Base-by-base conservation (phyloP, 2,797 vertebrate species). In the Leuciscus waleckii region DNA sequence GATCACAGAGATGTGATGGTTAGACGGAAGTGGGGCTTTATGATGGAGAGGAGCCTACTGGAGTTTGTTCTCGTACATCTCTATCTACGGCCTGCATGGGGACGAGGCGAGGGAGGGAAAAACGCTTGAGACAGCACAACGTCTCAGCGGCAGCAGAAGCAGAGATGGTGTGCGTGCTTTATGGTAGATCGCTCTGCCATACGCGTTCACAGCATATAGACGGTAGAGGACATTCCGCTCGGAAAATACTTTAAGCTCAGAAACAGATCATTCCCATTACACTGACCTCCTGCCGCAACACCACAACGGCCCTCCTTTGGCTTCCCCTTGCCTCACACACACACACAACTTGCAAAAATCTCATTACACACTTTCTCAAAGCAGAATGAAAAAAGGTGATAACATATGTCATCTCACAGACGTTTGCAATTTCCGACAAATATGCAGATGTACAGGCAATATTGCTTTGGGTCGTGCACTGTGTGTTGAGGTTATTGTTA, bases 21-120 rank as follows among this genome's bases (percentile, higher is more conserved):
- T 75, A 81, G 63, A 85, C 68, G 89, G 88, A 91, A 87, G 86
- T 75, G 81, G 83, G 87, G 90, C 87, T 89, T 88, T 84, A 88
- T 82, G 67, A 87, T 85, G 11, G 63, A 83, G 76, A 79, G 70
- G 74, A 85, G 32, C 76, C 65, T 58, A 79, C 75, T 23, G 54
- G 78, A 84, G 78, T 84, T 80, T 73, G 82, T 75, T 65, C 82
- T 79, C 39, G 39, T 77, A 51, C 78, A 39, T 73, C 77, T 71
- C 35, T 43, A 75, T 81, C 54, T 63, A 49, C 23, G 29, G 82
- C 37, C 78, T 56, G 74, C 63, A 5, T 56, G 49, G 82, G n/a
- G 73, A 84, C 14, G 65, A 79, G 35, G 68, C 49, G 54, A 58
- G 39, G 67, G 73, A 69, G 73, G 49, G 67, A 14, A 85, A 85